Evolutionary conservation across 2,113 vertebrate species (phyloP).

Genomic region (Gallinago paraguaiae): DNA sequence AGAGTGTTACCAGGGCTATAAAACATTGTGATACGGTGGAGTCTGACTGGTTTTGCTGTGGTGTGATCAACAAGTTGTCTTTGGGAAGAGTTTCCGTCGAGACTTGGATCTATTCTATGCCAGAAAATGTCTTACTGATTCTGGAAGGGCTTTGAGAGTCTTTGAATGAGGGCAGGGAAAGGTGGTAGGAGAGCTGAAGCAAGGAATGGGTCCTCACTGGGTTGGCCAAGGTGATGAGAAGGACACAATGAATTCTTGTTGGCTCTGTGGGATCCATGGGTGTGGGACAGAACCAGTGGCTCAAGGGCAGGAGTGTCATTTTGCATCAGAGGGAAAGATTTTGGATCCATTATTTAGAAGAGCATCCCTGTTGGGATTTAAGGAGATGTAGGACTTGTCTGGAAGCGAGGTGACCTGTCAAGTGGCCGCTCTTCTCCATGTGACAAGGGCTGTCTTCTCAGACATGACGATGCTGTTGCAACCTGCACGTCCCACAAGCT

Average conservation of each 20-base stretch:
- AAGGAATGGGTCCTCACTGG: too few species aligned
- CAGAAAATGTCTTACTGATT: neutral
- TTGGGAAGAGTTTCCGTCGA: neutral
- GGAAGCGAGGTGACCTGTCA: neutral
- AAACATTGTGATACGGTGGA: neutral
- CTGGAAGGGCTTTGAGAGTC: neutral
- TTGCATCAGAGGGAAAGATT: neutral
- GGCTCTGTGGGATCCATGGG: neutral
- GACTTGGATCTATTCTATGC: neutral
- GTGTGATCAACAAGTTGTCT: neutral
- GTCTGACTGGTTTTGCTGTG: neutral
- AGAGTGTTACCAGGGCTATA: neutral
- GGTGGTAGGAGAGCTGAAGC: neutral
- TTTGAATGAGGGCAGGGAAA: neutral
- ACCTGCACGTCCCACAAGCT: rapidly evolving
- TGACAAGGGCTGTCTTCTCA: neutral
- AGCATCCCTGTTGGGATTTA: neutral
- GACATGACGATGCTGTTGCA: rapidly evolving
- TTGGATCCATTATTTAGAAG: neutral
- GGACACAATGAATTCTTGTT: neutral
- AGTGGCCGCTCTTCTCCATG: neutral
- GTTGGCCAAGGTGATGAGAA: neutral
- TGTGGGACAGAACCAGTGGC: neutral
- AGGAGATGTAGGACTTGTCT: neutral
- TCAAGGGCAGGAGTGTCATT: rapidly evolving